Base-by-base conservation (phyloP, 2,113 vertebrate genomes). In the Buteo buteo region DNA sequence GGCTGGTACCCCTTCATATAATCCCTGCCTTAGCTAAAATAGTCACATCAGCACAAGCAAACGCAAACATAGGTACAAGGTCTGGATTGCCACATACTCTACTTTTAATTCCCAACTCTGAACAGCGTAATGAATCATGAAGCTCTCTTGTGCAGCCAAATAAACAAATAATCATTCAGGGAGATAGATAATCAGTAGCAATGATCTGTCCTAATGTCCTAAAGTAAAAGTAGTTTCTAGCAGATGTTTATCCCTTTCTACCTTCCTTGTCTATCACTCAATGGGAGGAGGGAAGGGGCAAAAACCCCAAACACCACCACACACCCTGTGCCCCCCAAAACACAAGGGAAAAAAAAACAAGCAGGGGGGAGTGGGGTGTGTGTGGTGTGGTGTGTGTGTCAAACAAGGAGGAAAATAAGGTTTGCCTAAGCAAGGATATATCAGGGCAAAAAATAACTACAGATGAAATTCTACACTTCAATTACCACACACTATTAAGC, bases 381-480 rank as follows among this genome's bases (percentile, higher is more conserved):
- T 52, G 25, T 26, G 25, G 26, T 16, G 15, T 54, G 26, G 26
- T 6, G 26, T 29, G 26, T 52, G 52, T 54, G 52, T 54, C 52
- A 54, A 79, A 80, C 16, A 61, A 71, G 5, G 16, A 4, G 8
- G 61, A 91, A 58, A 14, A 59, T 22, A 69, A 70, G 42, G 17
- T 88, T 95, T 40, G 40, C 52, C 14, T 44, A 64, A 90, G 54
- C 36, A 86, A 84, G 40, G 49, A 45, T 69, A 42, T 67, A 61
- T 86, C 21, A 50, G 31, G 71, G n/a, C 9, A 77, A 83, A 93
- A 95, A 65, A 40, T 15, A 77, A 90, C 73, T 42, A 83, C 59
- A 74, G 88, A 61, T 96, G 71, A 97, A 98, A 97, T 95, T 84
- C 77, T 91, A 93, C 38, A 78, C 79, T 95, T 95, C 95, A 96